Percentiles rank a stretch among this genome's conserved stretches.
Conservation (phyloP, 2,888 invertebrate species). For the Thysanoteuthis rhombus region DNA sequence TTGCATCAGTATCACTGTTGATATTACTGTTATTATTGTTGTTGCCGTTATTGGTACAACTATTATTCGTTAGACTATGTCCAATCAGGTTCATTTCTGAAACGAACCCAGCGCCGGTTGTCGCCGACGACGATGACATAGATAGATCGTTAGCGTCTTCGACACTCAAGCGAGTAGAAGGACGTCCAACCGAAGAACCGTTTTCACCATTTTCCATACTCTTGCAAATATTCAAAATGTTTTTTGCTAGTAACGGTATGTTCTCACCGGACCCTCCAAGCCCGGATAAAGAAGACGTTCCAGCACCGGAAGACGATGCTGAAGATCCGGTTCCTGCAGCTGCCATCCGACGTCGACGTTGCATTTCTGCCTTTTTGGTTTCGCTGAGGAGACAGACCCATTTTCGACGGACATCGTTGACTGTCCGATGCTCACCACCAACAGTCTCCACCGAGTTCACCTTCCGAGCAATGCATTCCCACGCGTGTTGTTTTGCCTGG, state of each 20-base stretch:
- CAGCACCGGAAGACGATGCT: neutral
- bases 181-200: neutral
- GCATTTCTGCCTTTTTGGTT: slow-evolving; percentile 28
- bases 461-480: slow-evolving; percentile 23
- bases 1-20: neutral
- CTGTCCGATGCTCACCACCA: slow-evolving; percentile 1
- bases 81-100: neutral
- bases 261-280: slow-evolving; percentile 18
- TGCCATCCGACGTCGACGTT: neutral
- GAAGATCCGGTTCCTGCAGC: neutral
- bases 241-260: neutral
- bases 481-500: neutral
- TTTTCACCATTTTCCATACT: neutral
- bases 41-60: neutral
- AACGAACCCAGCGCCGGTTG: neutral
- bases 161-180: neutral
- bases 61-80: neutral
- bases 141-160: slow-evolving; percentile 24
- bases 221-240: slow-evolving; percentile 21
- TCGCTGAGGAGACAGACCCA: slow-evolving; percentile 27
- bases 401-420: slow-evolving; percentile 22
- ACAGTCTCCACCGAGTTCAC: slow-evolving; percentile 18
- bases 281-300: neutral
- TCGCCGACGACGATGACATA: neutral
- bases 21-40: neutral